A percentile compares a stretch with the other conserved stretches of the same genome.
phyloP scores from a whole-genome alignment of 2,888 invertebrate species.

The Tenthredo livida region DNA sequence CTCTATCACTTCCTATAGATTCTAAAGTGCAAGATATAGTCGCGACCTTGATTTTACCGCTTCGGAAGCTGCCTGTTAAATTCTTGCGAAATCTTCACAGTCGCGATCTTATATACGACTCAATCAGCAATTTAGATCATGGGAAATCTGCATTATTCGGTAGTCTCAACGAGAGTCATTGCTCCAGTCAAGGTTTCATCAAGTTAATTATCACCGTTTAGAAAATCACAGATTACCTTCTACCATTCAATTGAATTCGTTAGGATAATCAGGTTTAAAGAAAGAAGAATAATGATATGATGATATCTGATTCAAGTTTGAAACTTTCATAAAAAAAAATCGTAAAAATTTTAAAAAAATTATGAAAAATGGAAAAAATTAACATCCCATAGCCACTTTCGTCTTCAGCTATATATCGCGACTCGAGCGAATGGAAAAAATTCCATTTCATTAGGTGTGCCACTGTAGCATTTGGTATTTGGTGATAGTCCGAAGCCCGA shows the following conservation, averaged over 20 bases:
- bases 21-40: neutral
- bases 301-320: neutral
- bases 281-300: neutral
- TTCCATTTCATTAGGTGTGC: conserved; percentile 26
- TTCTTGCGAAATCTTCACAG: neutral
- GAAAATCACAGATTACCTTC: neutral
- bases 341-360: too few species aligned
- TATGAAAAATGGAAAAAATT: neutral
- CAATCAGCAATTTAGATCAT: neutral
- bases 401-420: neutral
- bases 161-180: too few species aligned
- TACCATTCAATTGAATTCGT: neutral
- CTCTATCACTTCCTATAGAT: neutral
- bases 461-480: neutral
- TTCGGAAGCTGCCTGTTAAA: neutral
- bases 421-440: neutral
- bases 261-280: neutral
- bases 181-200: neutral
- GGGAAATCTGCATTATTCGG: too few species aligned
- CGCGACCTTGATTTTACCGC: conserved; percentile 28
- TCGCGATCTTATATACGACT: neutral
- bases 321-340: neutral
- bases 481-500: neutral
- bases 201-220: neutral
- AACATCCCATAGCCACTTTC: neutral